A percentile compares a stretch with the other conserved stretches of the same genome.
phyloP scores from a whole-genome alignment of 2,113 vertebrate species.

The Motacilla tschutschensis region DNA sequence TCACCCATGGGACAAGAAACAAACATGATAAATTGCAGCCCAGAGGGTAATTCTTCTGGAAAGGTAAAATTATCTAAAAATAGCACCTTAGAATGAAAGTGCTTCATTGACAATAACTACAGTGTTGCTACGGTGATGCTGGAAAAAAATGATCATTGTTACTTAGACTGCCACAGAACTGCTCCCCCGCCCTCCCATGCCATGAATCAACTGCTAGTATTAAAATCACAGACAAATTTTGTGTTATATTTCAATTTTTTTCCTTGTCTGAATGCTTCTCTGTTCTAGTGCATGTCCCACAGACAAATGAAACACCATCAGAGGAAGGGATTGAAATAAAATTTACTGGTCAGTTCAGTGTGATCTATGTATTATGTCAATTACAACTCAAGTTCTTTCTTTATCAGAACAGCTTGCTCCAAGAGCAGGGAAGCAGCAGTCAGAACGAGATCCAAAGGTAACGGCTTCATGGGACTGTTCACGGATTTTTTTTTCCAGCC shows the following conservation, averaged over 20 bases:
- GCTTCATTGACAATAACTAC: slow-evolving; percentile 61
- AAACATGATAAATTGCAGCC: slow-evolving; percentile 54
- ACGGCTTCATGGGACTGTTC: not conserved
- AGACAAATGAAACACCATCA: slow-evolving; percentile 21
- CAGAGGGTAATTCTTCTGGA: slow-evolving; percentile 52
- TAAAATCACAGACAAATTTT: slow-evolving; percentile 51
- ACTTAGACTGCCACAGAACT: slow-evolving; percentile 31
- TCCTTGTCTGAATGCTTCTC: slow-evolving; percentile 6
- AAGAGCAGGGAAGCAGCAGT: not conserved
- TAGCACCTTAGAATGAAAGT: slow-evolving; percentile 46
- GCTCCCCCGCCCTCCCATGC: slow-evolving; percentile 16
- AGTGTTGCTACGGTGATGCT: slow-evolving; percentile 61
- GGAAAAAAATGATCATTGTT: slow-evolving; percentile 53
- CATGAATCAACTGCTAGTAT: slow-evolving; percentile 42
- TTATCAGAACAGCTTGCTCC: not conserved
- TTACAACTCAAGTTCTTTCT: not conserved
- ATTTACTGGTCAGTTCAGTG: slow-evolving; percentile 21
- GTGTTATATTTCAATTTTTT: slow-evolving; percentile 14
- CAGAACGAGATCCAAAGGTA: slow-evolving; percentile 6
- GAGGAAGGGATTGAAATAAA: not conserved
- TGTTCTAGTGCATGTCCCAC: not conserved
- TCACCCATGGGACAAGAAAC: slow-evolving; percentile 18
- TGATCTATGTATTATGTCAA: not conserved
- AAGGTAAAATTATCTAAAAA: slow-evolving; percentile 63
- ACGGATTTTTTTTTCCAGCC: not conserved